Base-by-base conservation (phyloP, 1,140 invertebrate species). In the Bombus difficillimus region DNA sequence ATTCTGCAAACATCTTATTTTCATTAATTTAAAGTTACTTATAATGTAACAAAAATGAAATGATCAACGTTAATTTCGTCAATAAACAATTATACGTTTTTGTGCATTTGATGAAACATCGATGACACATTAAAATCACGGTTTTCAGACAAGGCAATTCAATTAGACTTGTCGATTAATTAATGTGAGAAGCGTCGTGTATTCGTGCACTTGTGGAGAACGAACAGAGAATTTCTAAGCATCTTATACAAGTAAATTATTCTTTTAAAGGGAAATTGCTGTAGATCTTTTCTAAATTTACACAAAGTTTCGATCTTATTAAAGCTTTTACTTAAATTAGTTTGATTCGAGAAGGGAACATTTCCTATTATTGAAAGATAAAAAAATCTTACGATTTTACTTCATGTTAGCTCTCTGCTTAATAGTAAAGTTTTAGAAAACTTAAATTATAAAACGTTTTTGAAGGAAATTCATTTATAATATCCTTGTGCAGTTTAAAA, bases 121-220 rank as follows among this genome's bases (percentile, higher is more conserved):
- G 53, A 53, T 47, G 66, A 47, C 37, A 47, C 53, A 43, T 41
- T 78, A 88, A 89, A 93, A 90, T 92, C 73, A 86, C 82, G 89
- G 88, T 91, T 90, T 73, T 41, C 85, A 89, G 86, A 94, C 93
- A 93, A 80, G 84, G 82, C 87, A 91, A 92, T 93, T 92, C 93
- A 92, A 93, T 94, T 93, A 94, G 91, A 85, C 76, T 37, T 81
- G 89, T 92, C 91, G 93, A 94, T 94, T 93, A 93, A 93, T 94
- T 91, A 91, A 91, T 86, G 90, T 91, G 86, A 82, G 89, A 91
- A 93, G 76, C 84, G 84, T 75, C 85, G 83, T 86, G 86, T 88
- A 88, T 89, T 85, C 59, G 69, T 69, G 66, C 71, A 69, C 64
- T 41, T 77, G 83, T 73, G 66, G 39, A 47, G 74, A 74, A 53